These are phyloP conservation scores for Drosophila aldrichi DNA, from an alignment of 2,888 invertebrate species.

Conservation along the genomic window DNA sequence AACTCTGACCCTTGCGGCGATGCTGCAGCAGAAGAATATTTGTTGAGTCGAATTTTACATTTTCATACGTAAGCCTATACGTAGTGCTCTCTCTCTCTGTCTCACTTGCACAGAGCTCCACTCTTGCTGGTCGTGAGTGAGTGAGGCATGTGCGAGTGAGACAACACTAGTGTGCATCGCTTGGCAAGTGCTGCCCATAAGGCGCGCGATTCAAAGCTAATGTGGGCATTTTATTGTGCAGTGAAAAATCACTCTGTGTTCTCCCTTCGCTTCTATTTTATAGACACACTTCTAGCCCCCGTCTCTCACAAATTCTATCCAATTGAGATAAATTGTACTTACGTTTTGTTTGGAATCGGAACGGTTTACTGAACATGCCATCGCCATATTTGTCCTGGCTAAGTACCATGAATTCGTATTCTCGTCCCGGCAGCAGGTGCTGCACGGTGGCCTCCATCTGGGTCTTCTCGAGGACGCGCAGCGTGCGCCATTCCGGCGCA, in stretches of 20 bases:
- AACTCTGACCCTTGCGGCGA: constrained; percentile 54
- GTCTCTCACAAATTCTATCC: not conserved
- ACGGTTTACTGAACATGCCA: constrained; percentile 94
- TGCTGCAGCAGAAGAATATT: constrained; percentile 21
- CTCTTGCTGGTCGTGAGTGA: too few relatives aligned
- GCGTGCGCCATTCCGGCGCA: constrained; percentile 93
- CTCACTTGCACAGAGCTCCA: not conserved
- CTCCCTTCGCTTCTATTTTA: too few relatives aligned
- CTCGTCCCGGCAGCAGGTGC: constrained; percentile 90
- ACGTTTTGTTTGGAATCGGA: constrained; percentile 90
- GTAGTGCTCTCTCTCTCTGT: not conserved
- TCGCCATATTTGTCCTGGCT: constrained; percentile 95
- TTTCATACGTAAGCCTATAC: not conserved
- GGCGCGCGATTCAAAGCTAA: not conserved
- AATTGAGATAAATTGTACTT: constrained; percentile 26
- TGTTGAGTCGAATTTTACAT: too few relatives aligned
- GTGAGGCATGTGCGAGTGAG: not conserved
- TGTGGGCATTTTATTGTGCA: not conserved
- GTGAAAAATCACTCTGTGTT: too few relatives aligned
- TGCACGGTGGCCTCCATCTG: constrained; percentile 92
- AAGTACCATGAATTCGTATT: constrained; percentile 96
- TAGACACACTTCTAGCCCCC: too few relatives aligned
- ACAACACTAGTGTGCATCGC: not conserved
- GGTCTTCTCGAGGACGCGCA: constrained; percentile 90
- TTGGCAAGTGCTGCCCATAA: not conserved